Base-by-base conservation (phyloP, 2,888 invertebrate genomes). In the Mallateleia sp. region DNA sequence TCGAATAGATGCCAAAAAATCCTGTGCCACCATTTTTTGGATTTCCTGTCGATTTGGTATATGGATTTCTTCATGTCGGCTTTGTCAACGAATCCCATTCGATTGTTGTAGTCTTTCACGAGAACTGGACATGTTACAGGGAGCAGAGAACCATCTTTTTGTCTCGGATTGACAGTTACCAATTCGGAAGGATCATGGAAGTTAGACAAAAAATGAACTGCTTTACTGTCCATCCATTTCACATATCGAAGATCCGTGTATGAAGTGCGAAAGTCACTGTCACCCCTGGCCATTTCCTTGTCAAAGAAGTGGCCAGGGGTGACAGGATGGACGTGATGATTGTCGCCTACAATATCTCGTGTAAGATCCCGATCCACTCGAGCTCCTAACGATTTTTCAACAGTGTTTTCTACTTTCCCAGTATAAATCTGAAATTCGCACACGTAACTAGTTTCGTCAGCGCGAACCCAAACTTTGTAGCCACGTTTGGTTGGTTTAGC, bases 161-260 rank as follows among this genome's bases (percentile, higher is more conserved):
- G 88, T 64, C 72, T 89, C 60, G 90, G 87, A 77, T 79, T 54
- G 25, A 92, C 88, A 28, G 75, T 86, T n/a, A 66, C 78, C 38
- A 20, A 18, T 47, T 80, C 25, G 71, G 24, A 38, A 24, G 91
- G 89, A 78, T 90, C 88, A 66, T 90, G 88, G 28, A 90, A 88
- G 24, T 87, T 89, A 34, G 89, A 89, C 34, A 87, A 82, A 28
- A 87, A 92, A 89, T 11, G 58, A 85, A 42, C 91, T 91, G 54
- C 90, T 79, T 71, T 92, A 88, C 86, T 90, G 22, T 93, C 93
- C 50, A 90, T 88, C 84, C 92, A 92, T 89, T 92, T 92, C 91
- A 92, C 91, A 74, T 92, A 93, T n/a, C 52, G 58, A 64, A 94
- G 85, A 18, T 74, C 86, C 25, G 64, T 82, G 64, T 18, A 74